Evolutionary conservation across 2,797 vertebrate genomes (phyloP).

Genomic region (Siniperca undulata): DNA sequence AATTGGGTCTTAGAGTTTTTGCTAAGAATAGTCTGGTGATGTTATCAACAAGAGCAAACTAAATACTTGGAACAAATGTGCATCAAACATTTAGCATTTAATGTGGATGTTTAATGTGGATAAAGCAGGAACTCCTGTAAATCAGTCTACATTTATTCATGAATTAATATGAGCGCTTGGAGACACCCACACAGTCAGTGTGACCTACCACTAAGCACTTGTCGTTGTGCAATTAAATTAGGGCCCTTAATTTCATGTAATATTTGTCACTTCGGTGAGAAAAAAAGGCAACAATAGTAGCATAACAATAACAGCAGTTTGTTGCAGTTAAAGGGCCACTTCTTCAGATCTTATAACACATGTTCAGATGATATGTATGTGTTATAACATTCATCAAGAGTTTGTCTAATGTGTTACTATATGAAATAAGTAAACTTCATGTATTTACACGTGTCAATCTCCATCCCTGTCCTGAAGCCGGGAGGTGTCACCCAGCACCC

Average conservation of each 20-base stretch:
- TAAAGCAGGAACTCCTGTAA: no score
- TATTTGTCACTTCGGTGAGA: background rate
- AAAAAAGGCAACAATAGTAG: background rate
- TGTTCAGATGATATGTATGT: background rate
- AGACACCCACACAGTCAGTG: no score
- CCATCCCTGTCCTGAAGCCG: constrained; percentile 78
- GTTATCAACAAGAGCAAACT: background rate
- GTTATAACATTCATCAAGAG: background rate
- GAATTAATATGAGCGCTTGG: background rate
- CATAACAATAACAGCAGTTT: background rate
- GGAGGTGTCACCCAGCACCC: constrained; percentile 90
- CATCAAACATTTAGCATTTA: no score
- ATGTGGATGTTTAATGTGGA: background rate
- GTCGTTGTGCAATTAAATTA: no score
- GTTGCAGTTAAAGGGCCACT: background rate
- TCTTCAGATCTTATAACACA: background rate
- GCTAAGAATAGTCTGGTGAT: background rate
- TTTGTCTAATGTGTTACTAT: background rate
- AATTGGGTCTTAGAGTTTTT: background rate
- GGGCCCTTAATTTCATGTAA: background rate
- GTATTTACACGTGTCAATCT: constrained; percentile 26
- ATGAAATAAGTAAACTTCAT: background rate
- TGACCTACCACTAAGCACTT: no score
- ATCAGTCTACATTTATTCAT: background rate
- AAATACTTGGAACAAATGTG: background rate